Evolutionary conservation across 2,888 invertebrate genomes (phyloP), one percentile per base, ranked within the genome.

Genomic region (Parnassius orleans): DNA sequence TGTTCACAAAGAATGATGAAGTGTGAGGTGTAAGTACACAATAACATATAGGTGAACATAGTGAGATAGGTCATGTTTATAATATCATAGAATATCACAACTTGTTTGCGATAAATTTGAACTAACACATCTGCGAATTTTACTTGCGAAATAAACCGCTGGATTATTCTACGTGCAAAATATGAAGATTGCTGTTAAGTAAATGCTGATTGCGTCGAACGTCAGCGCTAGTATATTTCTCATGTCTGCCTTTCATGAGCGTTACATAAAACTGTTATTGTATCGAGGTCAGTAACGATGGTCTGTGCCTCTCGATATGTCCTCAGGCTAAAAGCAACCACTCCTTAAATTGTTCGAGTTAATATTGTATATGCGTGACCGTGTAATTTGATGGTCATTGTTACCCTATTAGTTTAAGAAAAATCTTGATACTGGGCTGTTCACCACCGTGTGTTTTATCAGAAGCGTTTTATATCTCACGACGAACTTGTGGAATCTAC

Each of bases 241-340:
- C 57, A 58, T 61, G 57, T 57, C 53, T 62, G 62, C 57, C 62
- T 62, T 62, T 63, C 62, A 62, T 62, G 62, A 63, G 58, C 14
- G 57, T 63, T 63, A 63, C 58, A 63, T 63, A 63, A 63, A 58
- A 51, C 43, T 62, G 53, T 62, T 57, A 9, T 55, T 56, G 42
- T 58, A 63, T 51, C 62, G 58, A 63, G 58, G 62, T 63, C 62
- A 51, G 50, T 44, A 19, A 9, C 46, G 59, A 59, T 47, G 53
- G 54, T 43, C 58, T 58, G 58, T 57, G 43, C 57, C 62, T 62
- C 62, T 58, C 58, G 61, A 33, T 53, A 48, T 63, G 62, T 58
- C 62, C 62, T 50, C 58, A 63, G 57, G 48, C 54, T n/a, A 51
- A 9, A n/a, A 33, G 14, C 33, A 14, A 47, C 57, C 57, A 33